These are phyloP conservation scores for Myrmophylax atrothorax DNA, from an alignment of 2,113 vertebrate species.

Conservation along the genomic window DNA sequence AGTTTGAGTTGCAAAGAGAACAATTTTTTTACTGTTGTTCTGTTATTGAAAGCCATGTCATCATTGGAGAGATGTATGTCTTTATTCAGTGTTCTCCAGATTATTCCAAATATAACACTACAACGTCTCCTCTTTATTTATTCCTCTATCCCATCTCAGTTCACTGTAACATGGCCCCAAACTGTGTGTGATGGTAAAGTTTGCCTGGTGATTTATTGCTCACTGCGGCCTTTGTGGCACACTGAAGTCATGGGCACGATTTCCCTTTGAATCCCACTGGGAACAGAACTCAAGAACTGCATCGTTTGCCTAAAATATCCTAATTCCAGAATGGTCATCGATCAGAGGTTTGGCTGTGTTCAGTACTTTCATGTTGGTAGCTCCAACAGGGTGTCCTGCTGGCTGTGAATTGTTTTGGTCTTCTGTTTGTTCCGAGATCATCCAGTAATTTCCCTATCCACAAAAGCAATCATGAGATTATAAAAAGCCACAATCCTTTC, in stretches of 20 bases:
- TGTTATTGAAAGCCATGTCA: not conserved
- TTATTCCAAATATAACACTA: not conserved
- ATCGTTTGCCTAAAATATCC: not conserved
- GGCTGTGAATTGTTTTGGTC: not conserved
- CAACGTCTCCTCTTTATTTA: not conserved
- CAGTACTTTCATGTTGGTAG: not conserved
- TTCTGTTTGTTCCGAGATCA: not conserved
- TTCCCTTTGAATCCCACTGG: not conserved
- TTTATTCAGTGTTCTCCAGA: not conserved
- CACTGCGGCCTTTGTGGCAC: not conserved
- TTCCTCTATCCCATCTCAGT: not conserved
- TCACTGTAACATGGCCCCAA: not conserved
- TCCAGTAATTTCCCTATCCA: not conserved
- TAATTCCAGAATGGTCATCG: not conserved
- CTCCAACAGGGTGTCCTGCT: not conserved
- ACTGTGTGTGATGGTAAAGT: not conserved
- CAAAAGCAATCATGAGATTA: not conserved
- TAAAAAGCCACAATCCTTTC: not conserved
- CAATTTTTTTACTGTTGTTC: not conserved
- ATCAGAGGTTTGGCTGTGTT: not conserved
- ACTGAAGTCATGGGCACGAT: not conserved
- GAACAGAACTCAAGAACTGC: not conserved
- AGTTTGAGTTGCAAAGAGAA: not conserved
- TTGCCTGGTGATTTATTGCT: not conserved
- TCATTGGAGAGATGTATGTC: not conserved